Evolutionary conservation across 2,888 invertebrate genomes (phyloP), one percentile per base, ranked within the genome.

Genomic region (Lasioglossum leucozonium): DNA sequence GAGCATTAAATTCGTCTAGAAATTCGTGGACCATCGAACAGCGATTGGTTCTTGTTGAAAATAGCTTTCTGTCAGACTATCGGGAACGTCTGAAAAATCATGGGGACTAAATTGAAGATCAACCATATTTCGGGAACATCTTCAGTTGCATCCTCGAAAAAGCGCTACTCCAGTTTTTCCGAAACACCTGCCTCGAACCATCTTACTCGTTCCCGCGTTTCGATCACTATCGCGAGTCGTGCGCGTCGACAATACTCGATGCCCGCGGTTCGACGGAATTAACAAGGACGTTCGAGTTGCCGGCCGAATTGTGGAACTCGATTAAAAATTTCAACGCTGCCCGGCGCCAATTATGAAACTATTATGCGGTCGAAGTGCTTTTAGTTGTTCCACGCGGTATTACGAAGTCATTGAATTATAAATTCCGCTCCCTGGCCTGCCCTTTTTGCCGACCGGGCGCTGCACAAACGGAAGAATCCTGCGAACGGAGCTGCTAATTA

Each of bases 271-370:
- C 77, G 16, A 34, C 55, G 42, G 18, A 58, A 72, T 77, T 76
- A 76, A 76, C 75, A 79, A 72, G 16, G 51, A 8, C 34, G 47
- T 62, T 34, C 67, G 47, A 75, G 58, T 69, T 73, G 62, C 8
- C 44, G 16, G 26, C 18, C 34, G 62, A 77, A 74, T 84, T n/a
- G 51, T 37, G 79, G 72, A 87, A 89, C 82, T 89, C 71, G 79
- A 89, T 88, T 83, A 89, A 89, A 89, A 89, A 88, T 88, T 82
- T 67, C 72, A 16, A 65, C n/a, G 40, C 75, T 47, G 72, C 73
- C 72, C 72, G 77, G 47, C 42, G 42, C 67, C 86, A 86, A 83
- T 90, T 85, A 90, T 73, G 82, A 84, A 86, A 80, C 86, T 86
- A 73, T 85, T 86, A 77, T 44, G 74, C 62, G 69, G 81, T 42